phyloP scores from a whole-genome alignment of 2,888 invertebrate species.

The Drosophila anomalata region DNA sequence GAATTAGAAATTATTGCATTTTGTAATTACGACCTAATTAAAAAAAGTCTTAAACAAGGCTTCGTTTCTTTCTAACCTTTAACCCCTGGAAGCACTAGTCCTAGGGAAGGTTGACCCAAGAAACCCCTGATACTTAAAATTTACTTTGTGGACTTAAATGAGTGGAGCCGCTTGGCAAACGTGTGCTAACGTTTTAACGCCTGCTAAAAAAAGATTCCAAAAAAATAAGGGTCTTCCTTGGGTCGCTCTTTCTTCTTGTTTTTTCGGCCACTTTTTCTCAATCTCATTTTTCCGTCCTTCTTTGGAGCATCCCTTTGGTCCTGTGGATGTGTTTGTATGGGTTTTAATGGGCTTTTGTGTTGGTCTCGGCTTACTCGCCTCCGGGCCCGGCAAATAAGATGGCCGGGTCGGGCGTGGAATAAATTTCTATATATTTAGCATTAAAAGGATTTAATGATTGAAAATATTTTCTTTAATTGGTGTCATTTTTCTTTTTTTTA shows the following conservation, averaged over 20 bases:
- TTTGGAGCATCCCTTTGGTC: constrained; percentile 22
- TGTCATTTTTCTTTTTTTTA: constrained; percentile 24
- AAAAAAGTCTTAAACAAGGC: constrained; percentile 7
- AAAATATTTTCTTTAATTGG: constrained; percentile 29
- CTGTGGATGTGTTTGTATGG: background rate
- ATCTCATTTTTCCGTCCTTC: constrained; percentile 15
- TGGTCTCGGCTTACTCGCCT: constrained; percentile 44
- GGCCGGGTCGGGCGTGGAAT: constrained; percentile 17
- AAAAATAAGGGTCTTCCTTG: constrained; percentile 34
- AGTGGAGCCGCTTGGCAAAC: constrained; percentile 47
- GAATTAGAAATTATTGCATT: constrained; percentile 16
- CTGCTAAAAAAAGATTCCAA: constrained; percentile 53
- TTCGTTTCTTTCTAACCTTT: background rate
- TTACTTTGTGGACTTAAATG: constrained; percentile 41
- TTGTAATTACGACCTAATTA: constrained; percentile 60
- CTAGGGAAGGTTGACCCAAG: constrained; percentile 19
- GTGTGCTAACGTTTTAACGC: constrained; percentile 57
- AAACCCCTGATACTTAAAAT: constrained; percentile 41
- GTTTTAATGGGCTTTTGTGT: constrained; percentile 66
- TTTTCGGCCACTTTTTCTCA: constrained; percentile 33
- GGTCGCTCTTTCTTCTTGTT: constrained; percentile 2
- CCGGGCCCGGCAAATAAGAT: constrained; percentile 14
- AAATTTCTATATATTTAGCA: constrained; percentile 24
- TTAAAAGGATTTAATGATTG: constrained; percentile 13
- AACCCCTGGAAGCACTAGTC: background rate